phyloP scores from a whole-genome alignment of 2,888 invertebrate species.

The Glaucopsyche alexis region DNA sequence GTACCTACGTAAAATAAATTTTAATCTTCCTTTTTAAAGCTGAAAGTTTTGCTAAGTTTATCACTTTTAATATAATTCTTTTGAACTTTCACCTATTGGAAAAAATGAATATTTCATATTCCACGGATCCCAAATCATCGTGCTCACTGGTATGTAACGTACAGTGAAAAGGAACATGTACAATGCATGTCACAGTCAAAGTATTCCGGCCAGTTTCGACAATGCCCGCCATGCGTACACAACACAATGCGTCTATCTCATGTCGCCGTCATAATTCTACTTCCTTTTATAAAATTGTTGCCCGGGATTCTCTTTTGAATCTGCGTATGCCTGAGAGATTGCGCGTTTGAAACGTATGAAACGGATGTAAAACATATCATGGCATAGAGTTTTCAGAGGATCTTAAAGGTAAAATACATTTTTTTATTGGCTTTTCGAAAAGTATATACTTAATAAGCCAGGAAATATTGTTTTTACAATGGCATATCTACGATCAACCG shows the following conservation, averaged over 20 bases:
- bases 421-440: no score
- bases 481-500: no score
- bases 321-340: not conserved
- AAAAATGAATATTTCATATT: not conserved
- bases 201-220: constrained; percentile 53
- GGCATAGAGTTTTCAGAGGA: not conserved
- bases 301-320: constrained; percentile 25
- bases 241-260: constrained; percentile 37
- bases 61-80: not conserved
- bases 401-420: no score
- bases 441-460: no score
- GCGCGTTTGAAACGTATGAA: not conserved
- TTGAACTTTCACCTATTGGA: not conserved
- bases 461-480: no score
- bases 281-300: constrained; percentile 36
- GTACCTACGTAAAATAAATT: no score
- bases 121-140: constrained; percentile 18
- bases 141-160: constrained; percentile 17
- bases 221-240: constrained; percentile 40
- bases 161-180: constrained; percentile 39
- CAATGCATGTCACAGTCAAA: constrained; percentile 65
- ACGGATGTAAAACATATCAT: not conserved
- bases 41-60: no score
- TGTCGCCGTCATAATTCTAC: constrained; percentile 39
- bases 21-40: no score